Percentiles rank a stretch among this genome's conserved stretches.
These are phyloP conservation scores for Ennomos quercinarius DNA, from an alignment of 2,888 invertebrate species.

Conservation along the genomic window DNA sequence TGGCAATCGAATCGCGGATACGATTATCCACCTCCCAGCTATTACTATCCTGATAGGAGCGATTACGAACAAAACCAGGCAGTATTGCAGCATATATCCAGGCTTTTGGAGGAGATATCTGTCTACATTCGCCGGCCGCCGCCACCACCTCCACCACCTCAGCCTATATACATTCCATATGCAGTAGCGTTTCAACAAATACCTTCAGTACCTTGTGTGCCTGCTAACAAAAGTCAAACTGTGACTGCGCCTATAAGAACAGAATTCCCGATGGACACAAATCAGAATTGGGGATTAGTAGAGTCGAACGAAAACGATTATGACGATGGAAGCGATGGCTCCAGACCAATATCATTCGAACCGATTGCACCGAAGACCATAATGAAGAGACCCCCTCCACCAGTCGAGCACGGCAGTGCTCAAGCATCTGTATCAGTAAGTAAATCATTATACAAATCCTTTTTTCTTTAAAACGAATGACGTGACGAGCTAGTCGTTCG, in stretches of 20 bases:
- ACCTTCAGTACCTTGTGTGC: conserved; percentile 49
- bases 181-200: conserved; percentile 58
- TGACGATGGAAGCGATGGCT: conserved; percentile 53
- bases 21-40: conserved; percentile 54
- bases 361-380: conserved; percentile 47
- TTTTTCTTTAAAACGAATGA: no score
- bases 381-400: conserved; percentile 47
- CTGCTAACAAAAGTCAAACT: conserved; percentile 38
- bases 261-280: conserved; percentile 51
- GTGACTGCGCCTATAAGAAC: conserved; percentile 51
- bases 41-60: conserved; percentile 59
- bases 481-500: no score
- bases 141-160: conserved; percentile 56
- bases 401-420: conserved; percentile 52
- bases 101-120: conserved; percentile 65
- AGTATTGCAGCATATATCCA: conserved; percentile 58
- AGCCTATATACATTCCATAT: conserved; percentile 70
- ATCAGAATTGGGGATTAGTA: conserved; percentile 66
- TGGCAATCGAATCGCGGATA: conserved; percentile 64
- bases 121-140: conserved; percentile 54
- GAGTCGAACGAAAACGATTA: conserved; percentile 43
- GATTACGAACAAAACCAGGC: conserved; percentile 60
- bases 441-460: not conserved
- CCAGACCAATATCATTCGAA: conserved; percentile 68
- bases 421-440: conserved; percentile 45